Percentiles rank a stretch among this genome's conserved stretches.
These are phyloP conservation scores for Genyomyrus donnyi DNA, from an alignment of 2,113 vertebrate species.

Conservation along the genomic window DNA sequence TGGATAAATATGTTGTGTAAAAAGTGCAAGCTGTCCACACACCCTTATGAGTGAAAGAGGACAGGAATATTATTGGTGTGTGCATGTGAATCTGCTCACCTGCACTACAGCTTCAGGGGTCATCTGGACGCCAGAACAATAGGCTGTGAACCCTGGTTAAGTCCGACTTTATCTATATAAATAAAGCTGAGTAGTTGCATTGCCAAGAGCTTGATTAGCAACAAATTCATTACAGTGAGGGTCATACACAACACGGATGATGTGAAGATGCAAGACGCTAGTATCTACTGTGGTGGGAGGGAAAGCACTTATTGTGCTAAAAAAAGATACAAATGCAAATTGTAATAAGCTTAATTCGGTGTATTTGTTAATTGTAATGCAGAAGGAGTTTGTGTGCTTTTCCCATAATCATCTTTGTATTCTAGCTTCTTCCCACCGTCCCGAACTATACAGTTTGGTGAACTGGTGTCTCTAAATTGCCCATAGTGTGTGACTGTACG, in stretches of 20 bases:
- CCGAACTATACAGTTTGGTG: background rate
- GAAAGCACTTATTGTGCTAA: background rate
- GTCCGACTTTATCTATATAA: background rate
- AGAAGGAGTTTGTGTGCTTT: background rate
- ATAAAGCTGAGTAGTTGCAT: conserved; percentile 21
- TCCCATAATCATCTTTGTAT: background rate
- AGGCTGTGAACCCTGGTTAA: background rate
- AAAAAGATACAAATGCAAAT: background rate
- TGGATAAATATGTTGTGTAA: background rate
- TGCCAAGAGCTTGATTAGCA: conserved; percentile 44
- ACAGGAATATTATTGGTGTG: background rate
- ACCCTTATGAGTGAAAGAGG: background rate
- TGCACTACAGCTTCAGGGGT: background rate
- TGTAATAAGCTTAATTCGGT: background rate
- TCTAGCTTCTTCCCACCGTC: background rate
- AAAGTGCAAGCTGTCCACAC: background rate
- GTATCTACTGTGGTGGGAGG: background rate
- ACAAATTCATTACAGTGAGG: conserved; percentile 50
- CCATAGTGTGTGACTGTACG: background rate
- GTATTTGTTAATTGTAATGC: background rate
- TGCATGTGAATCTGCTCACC: background rate
- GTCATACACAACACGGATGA: background rate
- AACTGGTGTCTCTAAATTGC: background rate
- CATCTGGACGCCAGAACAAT: background rate
- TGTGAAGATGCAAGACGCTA: background rate